Base-by-base conservation (phyloP, 53 echinoderm and acorn worm genomes). In the Astropecten irregularis region DNA sequence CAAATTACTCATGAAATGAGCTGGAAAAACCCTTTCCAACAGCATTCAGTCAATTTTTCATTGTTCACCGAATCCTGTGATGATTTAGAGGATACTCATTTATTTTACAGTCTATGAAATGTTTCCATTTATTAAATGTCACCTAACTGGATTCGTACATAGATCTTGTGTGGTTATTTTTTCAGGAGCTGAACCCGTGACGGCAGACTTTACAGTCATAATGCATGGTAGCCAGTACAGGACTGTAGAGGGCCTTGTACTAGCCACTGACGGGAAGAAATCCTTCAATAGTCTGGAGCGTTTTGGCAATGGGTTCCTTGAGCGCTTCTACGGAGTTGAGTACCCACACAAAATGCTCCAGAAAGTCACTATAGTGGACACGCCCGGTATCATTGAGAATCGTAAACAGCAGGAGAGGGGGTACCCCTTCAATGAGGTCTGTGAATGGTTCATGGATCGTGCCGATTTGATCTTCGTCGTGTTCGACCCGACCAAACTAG, bases 361-460 rank as follows among this genome's bases (percentile, higher is more conserved):
- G 48, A 93, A 93, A 53, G 62, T 93, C 13, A 93, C 93, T 1
- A 60, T 93, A 2, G 83, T 93, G 14, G 93, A 93, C 81, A 93
- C 93, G 0, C 93, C 93, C 4, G 93, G 93, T 47, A 93, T 93
- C 35, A 93, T 93, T 15, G 93, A 93, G 68, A 93, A 93, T 42
- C 90, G 93, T 25, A 93, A 90, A 30, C 93, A 93, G 58, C 93
- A 93, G 71, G 90, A 90, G 53, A 35, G 86, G 13, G 93, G 93
- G 9, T 93, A 93, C 83, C 93, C 93, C 0, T 93, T 90, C 73
- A 93, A 93, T 33, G 93, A 93, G 40, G 93, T 93, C 46, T 90
- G 84, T 33, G 90, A 93, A 7, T 93, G 93, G 93, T 93, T 93
- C 87, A 93, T 93, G 69, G 87, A 93, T 34, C 56, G 93, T 3